phyloP scores from a whole-genome alignment of 2,888 invertebrate genomes.

The Epirrhoe tristata region DNA sequence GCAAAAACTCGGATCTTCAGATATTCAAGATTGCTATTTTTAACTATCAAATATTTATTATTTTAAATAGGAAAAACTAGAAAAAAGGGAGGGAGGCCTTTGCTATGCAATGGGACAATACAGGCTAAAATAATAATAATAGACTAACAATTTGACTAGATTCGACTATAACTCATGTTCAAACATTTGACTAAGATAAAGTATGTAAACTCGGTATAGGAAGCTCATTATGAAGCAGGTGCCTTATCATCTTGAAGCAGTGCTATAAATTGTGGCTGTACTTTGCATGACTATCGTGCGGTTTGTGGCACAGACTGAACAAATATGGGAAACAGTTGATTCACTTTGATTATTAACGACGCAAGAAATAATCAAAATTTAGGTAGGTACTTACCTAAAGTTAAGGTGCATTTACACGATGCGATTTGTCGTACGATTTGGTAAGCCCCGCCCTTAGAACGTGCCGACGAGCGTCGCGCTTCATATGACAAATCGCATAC shows the following conservation, averaged over 20 bases:
- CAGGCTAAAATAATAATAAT: too few species aligned
- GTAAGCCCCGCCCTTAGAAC: too few species aligned
- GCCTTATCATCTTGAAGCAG: constrained; percentile 38
- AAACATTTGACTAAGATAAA: constrained; percentile 24
- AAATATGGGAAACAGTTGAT: constrained; percentile 16
- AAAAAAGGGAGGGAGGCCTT: too few species aligned
- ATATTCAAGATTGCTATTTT: neutral
- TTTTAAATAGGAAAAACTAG: too few species aligned
- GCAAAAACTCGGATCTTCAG: neutral
- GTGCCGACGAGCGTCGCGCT: too few species aligned
- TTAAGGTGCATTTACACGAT: too few species aligned
- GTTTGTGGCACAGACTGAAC: constrained; percentile 11
- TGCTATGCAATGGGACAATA: too few species aligned
- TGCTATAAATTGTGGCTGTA: constrained; percentile 38
- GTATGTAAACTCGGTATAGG: constrained; percentile 25
- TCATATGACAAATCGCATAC: too few species aligned
- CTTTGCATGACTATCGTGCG: constrained; percentile 30
- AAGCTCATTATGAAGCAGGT: constrained; percentile 36
- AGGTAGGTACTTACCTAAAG: too few species aligned
- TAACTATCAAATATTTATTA: too few species aligned
- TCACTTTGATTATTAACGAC: constrained; percentile 8
- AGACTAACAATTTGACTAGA: constrained; percentile 1
- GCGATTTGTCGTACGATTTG: too few species aligned
- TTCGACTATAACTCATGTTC: neutral
- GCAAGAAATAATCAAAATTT: too few species aligned